Percentiles rank a stretch among this genome's conserved stretches.
These are phyloP conservation scores for Nettapus auritus DNA, from an alignment of 2,113 vertebrate genomes.

Conservation along the genomic window DNA sequence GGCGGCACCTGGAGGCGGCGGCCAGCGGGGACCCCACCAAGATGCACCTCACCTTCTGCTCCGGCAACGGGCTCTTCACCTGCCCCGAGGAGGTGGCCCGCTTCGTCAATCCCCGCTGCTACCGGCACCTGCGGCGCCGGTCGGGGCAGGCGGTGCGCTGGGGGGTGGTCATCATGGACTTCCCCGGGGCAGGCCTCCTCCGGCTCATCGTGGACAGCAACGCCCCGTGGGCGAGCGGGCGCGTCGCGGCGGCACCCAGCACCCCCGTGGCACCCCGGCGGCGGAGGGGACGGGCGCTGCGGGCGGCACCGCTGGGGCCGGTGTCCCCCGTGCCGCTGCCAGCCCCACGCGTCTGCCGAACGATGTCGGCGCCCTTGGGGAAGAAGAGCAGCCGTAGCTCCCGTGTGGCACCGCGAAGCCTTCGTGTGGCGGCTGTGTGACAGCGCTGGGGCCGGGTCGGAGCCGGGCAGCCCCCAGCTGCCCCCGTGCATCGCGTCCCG, in stretches of 20 bases:
- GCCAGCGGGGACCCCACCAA: conserved; percentile 54
- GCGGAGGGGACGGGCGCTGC: not conserved
- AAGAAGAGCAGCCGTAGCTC: not conserved
- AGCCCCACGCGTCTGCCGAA: not conserved
- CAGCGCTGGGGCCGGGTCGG: not conserved
- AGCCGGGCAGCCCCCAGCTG: not conserved
- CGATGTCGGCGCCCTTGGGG: accelerated
- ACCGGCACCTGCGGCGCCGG: conserved; percentile 70
- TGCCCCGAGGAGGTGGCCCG: conserved; percentile 77
- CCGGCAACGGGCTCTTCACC: conserved; percentile 82
- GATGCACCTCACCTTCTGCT: conserved; percentile 84
- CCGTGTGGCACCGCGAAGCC: not conserved
- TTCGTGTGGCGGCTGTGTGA: not conserved
- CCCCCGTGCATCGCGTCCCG: not conserved
- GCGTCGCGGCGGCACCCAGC: not conserved
- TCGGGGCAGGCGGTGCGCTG: conserved; percentile 60
- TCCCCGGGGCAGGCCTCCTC: conserved; percentile 77
- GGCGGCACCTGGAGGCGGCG: conserved; percentile 76
- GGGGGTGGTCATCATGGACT: conserved; percentile 85
- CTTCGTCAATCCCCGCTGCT: conserved; percentile 75
- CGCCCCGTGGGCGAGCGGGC: not conserved
- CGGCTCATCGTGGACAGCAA: conserved; percentile 81
- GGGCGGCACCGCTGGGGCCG: not conserved
- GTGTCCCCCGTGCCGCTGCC: accelerated
- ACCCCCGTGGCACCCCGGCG: accelerated